Percentiles rank a stretch among this genome's conserved stretches.
phyloP scores from a whole-genome alignment of 2,113 vertebrate species.

The Eurystomus gularis region DNA sequence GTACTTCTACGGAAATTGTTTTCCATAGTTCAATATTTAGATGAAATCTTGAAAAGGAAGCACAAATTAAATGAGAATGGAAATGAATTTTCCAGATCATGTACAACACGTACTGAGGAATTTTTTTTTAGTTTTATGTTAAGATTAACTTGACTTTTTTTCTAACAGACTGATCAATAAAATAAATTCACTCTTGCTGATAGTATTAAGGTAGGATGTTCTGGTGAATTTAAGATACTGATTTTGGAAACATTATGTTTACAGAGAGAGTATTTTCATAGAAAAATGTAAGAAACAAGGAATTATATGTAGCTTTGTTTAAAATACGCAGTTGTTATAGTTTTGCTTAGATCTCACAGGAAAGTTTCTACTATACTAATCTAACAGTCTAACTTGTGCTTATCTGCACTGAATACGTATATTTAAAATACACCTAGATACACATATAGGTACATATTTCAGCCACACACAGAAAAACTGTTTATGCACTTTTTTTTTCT shows the following conservation, averaged over 20 bases:
- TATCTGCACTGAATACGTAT: neutral
- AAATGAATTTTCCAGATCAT: neutral
- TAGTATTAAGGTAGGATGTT: neutral
- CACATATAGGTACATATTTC: neutral
- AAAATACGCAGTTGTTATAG: neutral
- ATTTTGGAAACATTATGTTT: neutral
- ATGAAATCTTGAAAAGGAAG: neutral
- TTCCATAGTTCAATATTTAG: conserved; percentile 1
- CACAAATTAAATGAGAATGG: neutral
- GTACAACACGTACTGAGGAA: fast-evolving
- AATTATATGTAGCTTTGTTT: neutral
- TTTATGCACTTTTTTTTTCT: neutral
- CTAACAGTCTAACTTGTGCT: neutral
- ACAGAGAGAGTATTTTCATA: neutral
- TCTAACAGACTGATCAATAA: neutral
- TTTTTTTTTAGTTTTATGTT: neutral
- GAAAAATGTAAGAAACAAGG: neutral
- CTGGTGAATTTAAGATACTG: neutral
- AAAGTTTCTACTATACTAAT: neutral
- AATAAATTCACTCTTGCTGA: neutral
- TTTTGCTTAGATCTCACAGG: neutral
- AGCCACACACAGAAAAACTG: neutral
- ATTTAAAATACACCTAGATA: neutral
- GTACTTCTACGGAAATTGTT: neutral
- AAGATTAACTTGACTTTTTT: neutral